phyloP scores from a whole-genome alignment of 2,888 invertebrate species.

The Dryobota labecula region DNA sequence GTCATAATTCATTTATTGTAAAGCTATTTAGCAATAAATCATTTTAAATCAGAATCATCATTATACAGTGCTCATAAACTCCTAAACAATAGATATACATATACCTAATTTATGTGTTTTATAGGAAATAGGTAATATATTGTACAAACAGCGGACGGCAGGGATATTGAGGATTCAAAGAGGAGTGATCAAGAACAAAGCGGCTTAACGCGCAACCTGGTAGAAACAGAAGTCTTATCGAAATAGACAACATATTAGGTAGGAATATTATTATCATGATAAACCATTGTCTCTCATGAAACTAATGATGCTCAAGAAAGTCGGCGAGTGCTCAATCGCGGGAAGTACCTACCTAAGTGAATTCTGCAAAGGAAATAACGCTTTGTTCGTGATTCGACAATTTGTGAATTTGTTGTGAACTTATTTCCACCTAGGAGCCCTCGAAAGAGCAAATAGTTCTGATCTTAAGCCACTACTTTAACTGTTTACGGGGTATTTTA shows the following conservation, averaged over 20 bases:
- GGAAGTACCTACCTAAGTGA: background rate
- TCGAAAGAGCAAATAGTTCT: background rate
- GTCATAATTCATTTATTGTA: no score
- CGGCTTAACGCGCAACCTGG: background rate
- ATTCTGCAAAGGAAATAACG: slow-evolving; percentile 18
- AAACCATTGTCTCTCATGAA: background rate
- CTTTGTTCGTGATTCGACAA: slow-evolving; percentile 6
- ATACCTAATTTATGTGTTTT: no score
- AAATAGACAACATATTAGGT: background rate
- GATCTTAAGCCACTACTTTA: background rate
- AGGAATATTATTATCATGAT: background rate
- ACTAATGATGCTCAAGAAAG: background rate
- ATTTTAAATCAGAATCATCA: no score
- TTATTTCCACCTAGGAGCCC: background rate
- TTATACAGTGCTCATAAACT: no score
- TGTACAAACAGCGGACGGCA: slow-evolving; percentile 14
- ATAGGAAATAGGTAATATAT: slow-evolving; percentile 30
- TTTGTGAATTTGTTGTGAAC: slow-evolving; percentile 5
- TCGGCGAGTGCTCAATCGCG: no score
- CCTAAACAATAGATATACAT: no score
- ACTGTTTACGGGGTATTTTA: background rate
- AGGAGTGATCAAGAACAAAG: slow-evolving; percentile 29
- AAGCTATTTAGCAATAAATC: no score
- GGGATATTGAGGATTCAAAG: slow-evolving; percentile 18
- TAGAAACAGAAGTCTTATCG: background rate